phyloP scores from a whole-genome alignment of 1,140 invertebrate species.

The Platyura marginata region DNA sequence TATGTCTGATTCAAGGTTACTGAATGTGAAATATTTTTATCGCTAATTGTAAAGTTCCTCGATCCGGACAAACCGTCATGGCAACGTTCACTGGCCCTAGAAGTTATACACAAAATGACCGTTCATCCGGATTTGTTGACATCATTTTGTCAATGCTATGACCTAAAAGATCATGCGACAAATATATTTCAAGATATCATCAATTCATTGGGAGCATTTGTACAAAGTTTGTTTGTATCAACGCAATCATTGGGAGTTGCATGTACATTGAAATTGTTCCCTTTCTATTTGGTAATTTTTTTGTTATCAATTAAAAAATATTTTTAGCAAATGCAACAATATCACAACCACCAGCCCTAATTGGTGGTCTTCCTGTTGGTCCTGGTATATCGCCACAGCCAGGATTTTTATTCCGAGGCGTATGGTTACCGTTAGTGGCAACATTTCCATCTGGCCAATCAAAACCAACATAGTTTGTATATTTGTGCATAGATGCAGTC shows the following conservation, averaged over 20 bases:
- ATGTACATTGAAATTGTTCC: not conserved
- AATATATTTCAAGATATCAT: slow-evolving; percentile 92
- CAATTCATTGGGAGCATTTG: slow-evolving; percentile 82
- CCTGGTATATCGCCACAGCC: slow-evolving; percentile 68
- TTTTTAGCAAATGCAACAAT: not conserved
- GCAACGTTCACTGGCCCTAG: slow-evolving; percentile 86
- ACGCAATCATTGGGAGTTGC: slow-evolving; percentile 14
- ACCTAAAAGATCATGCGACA: slow-evolving; percentile 80
- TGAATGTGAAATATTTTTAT: slow-evolving; percentile 97
- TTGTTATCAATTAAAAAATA: not conserved
- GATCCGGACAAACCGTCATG: slow-evolving; percentile 91
- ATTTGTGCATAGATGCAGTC: no score
- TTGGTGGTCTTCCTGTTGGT: slow-evolving; percentile 39
- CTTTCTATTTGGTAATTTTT: not conserved
- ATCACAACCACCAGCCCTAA: not conserved
- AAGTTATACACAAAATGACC: slow-evolving; percentile 89
- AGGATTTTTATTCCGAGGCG: slow-evolving; percentile 81
- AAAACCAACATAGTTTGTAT: slow-evolving; percentile 73
- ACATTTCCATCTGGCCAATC: slow-evolving; percentile 69
- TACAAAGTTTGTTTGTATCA: slow-evolving; percentile 68
- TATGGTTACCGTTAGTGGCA: slow-evolving; percentile 75
- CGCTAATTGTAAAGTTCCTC: slow-evolving; percentile 90
- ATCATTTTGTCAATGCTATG: slow-evolving; percentile 87
- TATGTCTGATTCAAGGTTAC: slow-evolving; percentile 49
- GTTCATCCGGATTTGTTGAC: slow-evolving; percentile 72